phyloP scores from a whole-genome alignment of 2,797 vertebrate genomes.

The Setipinna tenuifilis region DNA sequence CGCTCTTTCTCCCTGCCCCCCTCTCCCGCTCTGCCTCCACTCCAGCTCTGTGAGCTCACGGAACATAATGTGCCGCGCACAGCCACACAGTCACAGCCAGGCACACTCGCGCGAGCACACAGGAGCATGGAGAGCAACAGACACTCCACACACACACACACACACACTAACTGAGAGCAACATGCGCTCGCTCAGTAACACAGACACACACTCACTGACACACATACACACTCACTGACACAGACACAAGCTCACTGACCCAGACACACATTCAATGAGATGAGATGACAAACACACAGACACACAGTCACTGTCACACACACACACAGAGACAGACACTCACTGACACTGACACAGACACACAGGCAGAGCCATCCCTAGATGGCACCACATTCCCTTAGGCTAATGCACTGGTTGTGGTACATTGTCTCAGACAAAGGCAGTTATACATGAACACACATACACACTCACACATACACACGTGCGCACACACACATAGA shows the following conservation, averaged over 20 bases:
- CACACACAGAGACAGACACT: neutral
- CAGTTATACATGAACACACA: neutral
- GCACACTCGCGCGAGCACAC: neutral
- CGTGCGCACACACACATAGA: neutral
- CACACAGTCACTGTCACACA: neutral
- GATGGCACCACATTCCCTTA: neutral
- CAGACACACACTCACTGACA: conserved; percentile 7
- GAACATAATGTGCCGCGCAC: conserved; percentile 19
- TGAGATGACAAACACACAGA: too few relatives aligned
- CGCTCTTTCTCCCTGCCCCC: neutral
- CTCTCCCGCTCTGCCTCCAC: neutral
- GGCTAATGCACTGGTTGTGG: neutral
- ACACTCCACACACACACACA: neutral
- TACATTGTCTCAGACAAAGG: neutral
- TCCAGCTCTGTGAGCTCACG: conserved; percentile 8
- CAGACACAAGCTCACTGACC: too few relatives aligned
- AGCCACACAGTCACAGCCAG: neutral
- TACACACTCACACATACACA: neutral
- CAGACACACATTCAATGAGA: too few relatives aligned
- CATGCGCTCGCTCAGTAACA: neutral
- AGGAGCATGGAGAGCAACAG: neutral
- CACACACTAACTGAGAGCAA: neutral
- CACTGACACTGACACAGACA: conserved; percentile 5
- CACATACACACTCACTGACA: neutral
- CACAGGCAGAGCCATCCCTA: conserved; percentile 1